A percentile compares a stretch with the other conserved stretches of the same genome.
phyloP scores from a whole-genome alignment of 1,140 invertebrate genomes.

The Hyposmocoma kahamanoa region DNA sequence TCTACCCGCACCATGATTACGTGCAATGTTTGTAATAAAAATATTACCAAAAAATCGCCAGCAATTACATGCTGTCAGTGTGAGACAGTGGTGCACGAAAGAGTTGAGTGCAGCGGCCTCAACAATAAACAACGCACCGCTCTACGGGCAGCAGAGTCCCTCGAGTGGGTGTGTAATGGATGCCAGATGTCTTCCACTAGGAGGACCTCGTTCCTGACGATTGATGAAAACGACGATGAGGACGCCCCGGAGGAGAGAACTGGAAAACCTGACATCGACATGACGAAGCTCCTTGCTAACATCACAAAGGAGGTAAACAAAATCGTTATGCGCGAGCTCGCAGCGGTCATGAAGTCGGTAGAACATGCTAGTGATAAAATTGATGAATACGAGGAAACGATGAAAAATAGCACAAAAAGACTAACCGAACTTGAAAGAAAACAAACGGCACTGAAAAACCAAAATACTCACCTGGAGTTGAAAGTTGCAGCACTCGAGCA shows the following conservation, averaged over 20 bases:
- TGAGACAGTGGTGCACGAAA: not conserved
- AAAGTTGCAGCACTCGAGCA: constrained; percentile 2
- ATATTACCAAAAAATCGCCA: not conserved
- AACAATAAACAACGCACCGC: not conserved
- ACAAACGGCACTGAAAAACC: not conserved
- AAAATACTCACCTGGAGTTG: constrained; percentile 2
- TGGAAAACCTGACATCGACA: not conserved
- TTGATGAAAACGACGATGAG: constrained; percentile 4
- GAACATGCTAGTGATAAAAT: constrained; percentile 1
- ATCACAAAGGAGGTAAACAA: not conserved
- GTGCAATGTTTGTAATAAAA: not conserved
- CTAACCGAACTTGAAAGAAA: not conserved
- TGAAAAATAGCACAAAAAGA: not conserved
- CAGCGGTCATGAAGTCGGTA: not conserved
- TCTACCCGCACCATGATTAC: not conserved
- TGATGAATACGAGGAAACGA: not conserved
- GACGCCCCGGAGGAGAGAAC: not conserved
- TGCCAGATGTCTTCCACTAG: not conserved
- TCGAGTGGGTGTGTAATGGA: not conserved
- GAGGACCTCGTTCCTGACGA: not conserved
- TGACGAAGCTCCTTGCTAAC: not conserved
- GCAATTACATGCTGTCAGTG: not conserved
- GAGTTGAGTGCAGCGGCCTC: not conserved
- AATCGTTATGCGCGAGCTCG: constrained; percentile 1
- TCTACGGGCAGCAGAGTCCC: not conserved